A percentile compares a stretch with the other conserved stretches of the same genome.
phyloP scores from a whole-genome alignment of 2,888 invertebrate genomes.

The Epinotia nisella region DNA sequence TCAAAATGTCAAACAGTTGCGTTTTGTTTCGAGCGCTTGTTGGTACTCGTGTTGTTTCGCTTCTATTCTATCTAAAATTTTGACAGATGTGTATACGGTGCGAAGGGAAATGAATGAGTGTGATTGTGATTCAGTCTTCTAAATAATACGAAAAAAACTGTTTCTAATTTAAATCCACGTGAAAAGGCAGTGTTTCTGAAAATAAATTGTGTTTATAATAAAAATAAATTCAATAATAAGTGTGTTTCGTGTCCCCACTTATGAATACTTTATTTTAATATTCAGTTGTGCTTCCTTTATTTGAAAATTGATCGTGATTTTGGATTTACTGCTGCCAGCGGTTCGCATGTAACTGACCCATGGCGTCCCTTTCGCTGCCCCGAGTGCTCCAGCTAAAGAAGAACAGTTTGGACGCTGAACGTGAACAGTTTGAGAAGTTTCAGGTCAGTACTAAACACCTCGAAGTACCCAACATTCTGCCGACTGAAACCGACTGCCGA shows the following conservation, averaged over 20 bases:
- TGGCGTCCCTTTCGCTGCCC: slow-evolving; percentile 90
- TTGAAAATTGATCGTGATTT: slow-evolving; percentile 50
- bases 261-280: slow-evolving; percentile 20
- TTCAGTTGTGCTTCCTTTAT: slow-evolving; percentile 43
- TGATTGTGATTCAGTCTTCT: slow-evolving; percentile 20
- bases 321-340: slow-evolving; percentile 58
- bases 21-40: slow-evolving; percentile 36
- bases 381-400: slow-evolving; percentile 89
- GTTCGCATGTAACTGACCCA: slow-evolving; percentile 75
- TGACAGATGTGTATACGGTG: slow-evolving; percentile 28
- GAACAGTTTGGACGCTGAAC: slow-evolving; percentile 90
- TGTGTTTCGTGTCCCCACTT: slow-evolving; percentile 9
- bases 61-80: slow-evolving; percentile 5
- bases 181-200: not conserved
- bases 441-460: slow-evolving; percentile 84
- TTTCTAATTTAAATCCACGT: slow-evolving; percentile 2
- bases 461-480: slow-evolving; percentile 3
- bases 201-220: slow-evolving; percentile 9
- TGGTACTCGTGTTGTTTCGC: slow-evolving; percentile 2
- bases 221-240: not conserved
- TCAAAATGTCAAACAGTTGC: no score
- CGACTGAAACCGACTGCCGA: slow-evolving; percentile 4
- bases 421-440: slow-evolving; percentile 93
- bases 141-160: slow-evolving; percentile 26
- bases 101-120: slow-evolving; percentile 5